Evolutionary conservation across 2,888 invertebrate species (phyloP).

Genomic region (Limenitis camilla): DNA sequence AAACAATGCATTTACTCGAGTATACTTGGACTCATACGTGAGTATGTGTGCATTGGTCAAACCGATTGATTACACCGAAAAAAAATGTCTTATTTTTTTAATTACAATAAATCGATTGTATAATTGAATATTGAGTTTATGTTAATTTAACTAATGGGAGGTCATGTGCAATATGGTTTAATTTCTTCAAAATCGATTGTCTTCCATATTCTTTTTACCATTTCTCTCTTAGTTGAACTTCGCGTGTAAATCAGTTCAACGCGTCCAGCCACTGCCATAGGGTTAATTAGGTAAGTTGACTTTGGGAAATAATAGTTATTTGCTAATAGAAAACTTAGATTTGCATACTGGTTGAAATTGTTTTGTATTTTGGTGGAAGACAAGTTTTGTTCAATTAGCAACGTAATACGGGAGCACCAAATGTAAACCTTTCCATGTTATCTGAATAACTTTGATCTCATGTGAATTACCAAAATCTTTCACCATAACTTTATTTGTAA

Average conservation of each 20-base stretch:
- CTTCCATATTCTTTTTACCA: constrained; percentile 19
- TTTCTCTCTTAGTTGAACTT: constrained; percentile 1
- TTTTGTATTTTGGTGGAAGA: constrained; percentile 24
- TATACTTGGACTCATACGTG: constrained; percentile 6
- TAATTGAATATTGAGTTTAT: not conserved
- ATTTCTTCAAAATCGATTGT: constrained; percentile 20
- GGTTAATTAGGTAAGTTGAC: constrained; percentile 43
- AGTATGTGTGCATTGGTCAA: constrained; percentile 7
- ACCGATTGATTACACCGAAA: not conserved
- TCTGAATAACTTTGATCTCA: constrained; percentile 51
- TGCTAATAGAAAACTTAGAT: constrained; percentile 5
- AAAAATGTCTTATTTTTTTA: not conserved
- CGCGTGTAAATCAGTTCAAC: constrained; percentile 20
- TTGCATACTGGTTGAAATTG: not conserved
- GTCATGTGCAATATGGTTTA: constrained; percentile 23
- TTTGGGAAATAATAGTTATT: constrained; percentile 12
- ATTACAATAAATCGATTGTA: not conserved
- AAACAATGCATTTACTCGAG: constrained; percentile 16
- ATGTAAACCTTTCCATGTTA: constrained; percentile 22
- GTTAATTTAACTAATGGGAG: constrained; percentile 11
- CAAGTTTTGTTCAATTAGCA: constrained; percentile 19
- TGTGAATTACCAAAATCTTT: constrained; percentile 56
- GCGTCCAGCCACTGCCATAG: constrained; percentile 57
- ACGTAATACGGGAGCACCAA: constrained; percentile 29
- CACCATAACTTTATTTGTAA: constrained; percentile 25